Base-by-base conservation (phyloP, 1,140 invertebrate genomes). In the Drosophila bipectinata region DNA sequence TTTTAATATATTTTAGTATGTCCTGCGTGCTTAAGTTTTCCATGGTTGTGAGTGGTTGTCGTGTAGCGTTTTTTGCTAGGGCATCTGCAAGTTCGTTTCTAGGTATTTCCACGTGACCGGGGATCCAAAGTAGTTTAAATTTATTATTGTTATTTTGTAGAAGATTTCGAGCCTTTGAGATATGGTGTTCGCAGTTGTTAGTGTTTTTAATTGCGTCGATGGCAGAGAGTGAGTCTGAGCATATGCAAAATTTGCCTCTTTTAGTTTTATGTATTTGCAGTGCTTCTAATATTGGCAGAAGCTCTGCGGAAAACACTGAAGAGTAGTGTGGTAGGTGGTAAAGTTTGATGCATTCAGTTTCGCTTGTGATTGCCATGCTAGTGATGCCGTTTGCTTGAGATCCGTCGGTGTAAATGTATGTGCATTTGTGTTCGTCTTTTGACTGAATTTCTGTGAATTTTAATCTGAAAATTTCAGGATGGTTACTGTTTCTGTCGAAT, bases 221-320 rank as follows among this genome's bases (percentile, higher is more conserved):
- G 21, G 21, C 47, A 51, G 47, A 41, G 18, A 69, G 48, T 8
- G 49, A 59, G 34, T 63, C 61, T 8, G 60, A 45, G 51, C 54
- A 72, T 34, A 58, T 47, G 34, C 53, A 53, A 18, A 52, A 52
- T 37, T 64, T 64, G 15, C 54, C 54, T 41, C 51, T 59, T 54
- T 54, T 69, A 8, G 30, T 48, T 60, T 56, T 61, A 26, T 44
- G 18, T 21, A 55, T 12, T 34, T 61, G 5, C 5, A 69, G 32
- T 21, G 24, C 57, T 34, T 47, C 41, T 26, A 15, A 3, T 32
- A 71, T 52, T 24, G 59, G 59, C 12, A 62, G 37, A 48, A 56
- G 32, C 54, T 60, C 66, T n/a, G 66, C 56, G 12, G 39, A 54
- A 10, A 60, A 49, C 9, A 51, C 51, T 48, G 37, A 53, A 18